These are phyloP conservation scores for Ormyrus labotus DNA, from an alignment of 2,888 invertebrate species.

Conservation along the genomic window DNA sequence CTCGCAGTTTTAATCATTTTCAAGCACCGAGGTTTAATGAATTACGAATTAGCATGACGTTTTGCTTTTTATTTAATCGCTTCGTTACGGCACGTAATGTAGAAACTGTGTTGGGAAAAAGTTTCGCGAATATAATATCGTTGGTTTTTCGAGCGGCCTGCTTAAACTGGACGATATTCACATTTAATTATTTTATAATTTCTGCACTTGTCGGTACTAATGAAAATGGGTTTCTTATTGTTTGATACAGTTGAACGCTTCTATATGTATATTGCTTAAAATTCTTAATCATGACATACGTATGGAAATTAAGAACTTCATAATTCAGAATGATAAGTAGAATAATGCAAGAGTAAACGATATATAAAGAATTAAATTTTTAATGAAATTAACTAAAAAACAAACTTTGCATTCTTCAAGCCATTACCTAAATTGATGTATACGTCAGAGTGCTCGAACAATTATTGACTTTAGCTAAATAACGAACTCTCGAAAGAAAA, in stretches of 20 bases:
- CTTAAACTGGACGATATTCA: neutral
- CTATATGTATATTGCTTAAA: no score
- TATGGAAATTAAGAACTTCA: neutral
- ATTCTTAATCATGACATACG: neutral
- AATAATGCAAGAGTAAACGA: neutral
- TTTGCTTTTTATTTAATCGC: slow-evolving; percentile 37
- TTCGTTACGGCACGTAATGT: slow-evolving; percentile 36
- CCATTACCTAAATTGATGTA: no score
- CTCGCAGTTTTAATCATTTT: slow-evolving; percentile 42
- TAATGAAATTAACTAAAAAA: no score
- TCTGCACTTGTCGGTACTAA: slow-evolving; percentile 30
- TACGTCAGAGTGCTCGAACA: no score
- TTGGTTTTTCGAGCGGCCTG: neutral
- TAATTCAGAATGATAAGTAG: neutral
- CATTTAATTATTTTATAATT: slow-evolving; percentile 43
- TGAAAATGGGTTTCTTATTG: neutral
- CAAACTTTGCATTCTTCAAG: no score
- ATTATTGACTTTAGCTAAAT: no score
- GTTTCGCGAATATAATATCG: slow-evolving; percentile 46
- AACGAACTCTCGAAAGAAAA: neutral
- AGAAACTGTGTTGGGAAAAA: slow-evolving; percentile 36
- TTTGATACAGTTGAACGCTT: no score
- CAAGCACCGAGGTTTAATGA: slow-evolving; percentile 36
- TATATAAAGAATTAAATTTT: neutral
- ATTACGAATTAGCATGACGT: slow-evolving; percentile 49